phyloP scores from a whole-genome alignment of 2,888 invertebrate species.

The Holacanthella duospinosa region DNA sequence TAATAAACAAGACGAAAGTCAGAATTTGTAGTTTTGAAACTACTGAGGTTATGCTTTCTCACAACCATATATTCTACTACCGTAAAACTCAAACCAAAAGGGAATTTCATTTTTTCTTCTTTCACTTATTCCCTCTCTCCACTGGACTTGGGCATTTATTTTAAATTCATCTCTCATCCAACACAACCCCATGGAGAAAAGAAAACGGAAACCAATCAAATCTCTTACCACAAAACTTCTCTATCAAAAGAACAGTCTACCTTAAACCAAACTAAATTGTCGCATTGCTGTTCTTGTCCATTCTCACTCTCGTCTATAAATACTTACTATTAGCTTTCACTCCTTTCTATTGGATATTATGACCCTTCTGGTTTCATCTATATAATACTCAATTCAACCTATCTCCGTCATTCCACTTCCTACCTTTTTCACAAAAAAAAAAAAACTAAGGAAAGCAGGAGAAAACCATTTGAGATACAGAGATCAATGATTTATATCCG shows the following conservation, averaged over 20 bases:
- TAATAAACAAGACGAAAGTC: conserved; percentile 21
- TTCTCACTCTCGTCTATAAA: neutral
- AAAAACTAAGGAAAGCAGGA: neutral
- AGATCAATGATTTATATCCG: conserved; percentile 25
- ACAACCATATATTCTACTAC: neutral
- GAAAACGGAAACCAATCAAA: conserved; percentile 10
- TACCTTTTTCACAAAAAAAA: neutral
- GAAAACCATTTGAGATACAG: neutral
- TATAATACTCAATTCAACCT: neutral
- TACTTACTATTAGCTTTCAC: too few relatives aligned
- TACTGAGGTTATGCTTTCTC: neutral
- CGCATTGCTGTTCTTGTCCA: neutral
- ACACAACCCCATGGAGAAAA: neutral
- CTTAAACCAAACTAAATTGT: neutral
- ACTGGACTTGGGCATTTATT: neutral
- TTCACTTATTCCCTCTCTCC: conserved; percentile 2
- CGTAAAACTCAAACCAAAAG: conserved; percentile 2
- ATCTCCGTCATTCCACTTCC: neutral
- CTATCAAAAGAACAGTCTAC: neutral
- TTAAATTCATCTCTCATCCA: neutral
- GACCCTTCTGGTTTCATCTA: too few relatives aligned
- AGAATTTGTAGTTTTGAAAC: neutral
- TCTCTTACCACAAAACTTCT: neutral
- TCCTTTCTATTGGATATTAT: too few relatives aligned
- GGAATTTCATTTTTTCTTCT: conserved; percentile 2